phyloP scores from a whole-genome alignment of 2,113 vertebrate species.

The Bettongia penicillata region DNA sequence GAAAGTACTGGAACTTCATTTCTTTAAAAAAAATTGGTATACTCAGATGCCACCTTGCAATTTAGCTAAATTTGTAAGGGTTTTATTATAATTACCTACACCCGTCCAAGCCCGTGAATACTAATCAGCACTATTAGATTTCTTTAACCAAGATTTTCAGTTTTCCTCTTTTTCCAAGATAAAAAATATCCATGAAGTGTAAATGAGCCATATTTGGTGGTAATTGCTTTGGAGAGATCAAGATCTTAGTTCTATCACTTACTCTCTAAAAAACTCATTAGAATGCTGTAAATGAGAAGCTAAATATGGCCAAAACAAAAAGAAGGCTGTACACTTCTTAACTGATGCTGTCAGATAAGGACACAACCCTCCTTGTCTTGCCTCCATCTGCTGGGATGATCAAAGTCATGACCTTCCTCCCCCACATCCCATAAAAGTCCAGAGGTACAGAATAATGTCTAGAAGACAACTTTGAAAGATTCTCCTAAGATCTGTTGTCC shows the following conservation, averaged over 20 bases:
- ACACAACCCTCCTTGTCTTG: not conserved
- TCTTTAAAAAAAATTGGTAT: conserved; percentile 57
- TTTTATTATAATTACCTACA: conserved; percentile 52
- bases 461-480: not conserved
- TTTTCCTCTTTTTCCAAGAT: conserved; percentile 54
- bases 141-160: conserved; percentile 47
- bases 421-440: not conserved
- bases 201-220: conserved; percentile 1
- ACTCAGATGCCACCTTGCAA: conserved; percentile 22
- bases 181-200: conserved; percentile 32
- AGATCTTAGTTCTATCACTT: not conserved
- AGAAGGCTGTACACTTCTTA: not conserved
- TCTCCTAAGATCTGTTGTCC: not conserved
- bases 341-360: not conserved
- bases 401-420: not conserved
- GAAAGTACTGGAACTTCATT: conserved; percentile 21
- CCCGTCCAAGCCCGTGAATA: conserved; percentile 14
- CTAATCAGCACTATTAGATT: not conserved
- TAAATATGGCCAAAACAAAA: not conserved
- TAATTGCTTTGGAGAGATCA: not conserved
- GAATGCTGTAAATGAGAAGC: conserved; percentile 23
- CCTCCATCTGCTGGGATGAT: not conserved
- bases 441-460: not conserved
- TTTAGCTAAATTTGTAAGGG: conserved; percentile 43
- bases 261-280: conserved; percentile 2